A percentile compares a stretch with the other conserved stretches of the same genome.
These are phyloP conservation scores for Neuroscelio doddi DNA, from an alignment of 2,888 invertebrate genomes.

Conservation along the genomic window DNA sequence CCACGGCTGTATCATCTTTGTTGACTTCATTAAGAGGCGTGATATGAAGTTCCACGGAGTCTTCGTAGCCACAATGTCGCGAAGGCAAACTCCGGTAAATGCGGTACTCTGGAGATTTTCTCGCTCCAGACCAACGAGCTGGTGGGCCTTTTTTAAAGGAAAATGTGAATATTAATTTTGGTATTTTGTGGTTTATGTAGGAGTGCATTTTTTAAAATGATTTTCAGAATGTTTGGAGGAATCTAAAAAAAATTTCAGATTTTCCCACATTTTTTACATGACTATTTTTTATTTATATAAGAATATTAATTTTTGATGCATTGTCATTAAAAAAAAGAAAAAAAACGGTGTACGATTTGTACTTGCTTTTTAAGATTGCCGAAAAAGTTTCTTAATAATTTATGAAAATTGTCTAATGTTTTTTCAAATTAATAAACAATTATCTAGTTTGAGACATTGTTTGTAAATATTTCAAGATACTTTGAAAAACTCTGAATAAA, in stretches of 20 bases:
- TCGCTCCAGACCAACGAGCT: constrained; percentile 73
- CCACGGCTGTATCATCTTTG: constrained; percentile 18
- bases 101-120: constrained; percentile 75
- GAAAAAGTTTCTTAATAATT: too few relatives aligned
- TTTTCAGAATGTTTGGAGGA: background rate
- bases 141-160: constrained; percentile 72
- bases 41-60: constrained; percentile 21
- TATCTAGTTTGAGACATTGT: background rate
- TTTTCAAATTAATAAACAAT: too few relatives aligned
- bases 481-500: background rate
- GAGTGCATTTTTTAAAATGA: constrained; percentile 1
- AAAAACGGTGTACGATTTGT: too few relatives aligned
- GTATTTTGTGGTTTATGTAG: too few relatives aligned
- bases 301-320: too few relatives aligned
- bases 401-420: too few relatives aligned
- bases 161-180: background rate
- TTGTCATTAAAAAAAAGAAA: too few relatives aligned
- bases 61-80: constrained; percentile 72
- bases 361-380: too few relatives aligned
- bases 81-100: constrained; percentile 77
- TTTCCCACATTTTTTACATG: too few relatives aligned
- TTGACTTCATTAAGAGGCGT: constrained; percentile 37
- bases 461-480: background rate
- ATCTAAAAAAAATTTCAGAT: too few relatives aligned
- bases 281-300: too few relatives aligned